A percentile compares a stretch with the other conserved stretches of the same genome.
These are phyloP conservation scores for Malacosoma neustria DNA, from an alignment of 2,888 invertebrate genomes.

Conservation along the genomic window DNA sequence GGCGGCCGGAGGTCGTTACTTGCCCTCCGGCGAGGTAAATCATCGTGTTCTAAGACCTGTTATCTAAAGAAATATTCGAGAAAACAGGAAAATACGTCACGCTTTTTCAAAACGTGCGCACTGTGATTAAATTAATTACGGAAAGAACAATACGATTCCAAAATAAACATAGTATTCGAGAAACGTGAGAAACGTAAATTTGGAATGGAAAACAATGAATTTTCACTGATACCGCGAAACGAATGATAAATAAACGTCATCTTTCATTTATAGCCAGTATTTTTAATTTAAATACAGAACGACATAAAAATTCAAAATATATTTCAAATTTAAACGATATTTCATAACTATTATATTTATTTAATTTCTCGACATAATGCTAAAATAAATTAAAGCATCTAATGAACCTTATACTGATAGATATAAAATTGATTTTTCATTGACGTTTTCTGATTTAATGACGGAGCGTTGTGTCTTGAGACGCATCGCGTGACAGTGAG, in stretches of 20 bases:
- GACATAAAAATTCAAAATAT: not conserved
- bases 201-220: not conserved
- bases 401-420: not conserved
- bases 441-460: constrained; percentile 19
- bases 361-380: too few relatives aligned
- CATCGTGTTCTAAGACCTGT: too few relatives aligned
- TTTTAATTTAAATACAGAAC: constrained; percentile 6
- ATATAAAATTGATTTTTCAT: not conserved
- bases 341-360: not conserved
- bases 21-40: too few relatives aligned
- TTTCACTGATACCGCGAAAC: not conserved
- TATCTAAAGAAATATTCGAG: not conserved
- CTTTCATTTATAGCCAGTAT: not conserved
- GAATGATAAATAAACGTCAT: not conserved
- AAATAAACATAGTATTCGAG: not conserved
- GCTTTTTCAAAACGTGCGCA: not conserved
- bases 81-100: not conserved
- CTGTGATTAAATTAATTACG: not conserved
- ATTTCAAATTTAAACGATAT: not conserved
- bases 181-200: not conserved
- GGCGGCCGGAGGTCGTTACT: too few relatives aligned
- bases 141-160: not conserved
- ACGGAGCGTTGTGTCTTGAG: constrained; percentile 33
- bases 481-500: constrained; percentile 28
- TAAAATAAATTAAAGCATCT: too few relatives aligned